Conservation (phyloP, 2,888 invertebrate species). For the Microplitis manilae region DNA sequence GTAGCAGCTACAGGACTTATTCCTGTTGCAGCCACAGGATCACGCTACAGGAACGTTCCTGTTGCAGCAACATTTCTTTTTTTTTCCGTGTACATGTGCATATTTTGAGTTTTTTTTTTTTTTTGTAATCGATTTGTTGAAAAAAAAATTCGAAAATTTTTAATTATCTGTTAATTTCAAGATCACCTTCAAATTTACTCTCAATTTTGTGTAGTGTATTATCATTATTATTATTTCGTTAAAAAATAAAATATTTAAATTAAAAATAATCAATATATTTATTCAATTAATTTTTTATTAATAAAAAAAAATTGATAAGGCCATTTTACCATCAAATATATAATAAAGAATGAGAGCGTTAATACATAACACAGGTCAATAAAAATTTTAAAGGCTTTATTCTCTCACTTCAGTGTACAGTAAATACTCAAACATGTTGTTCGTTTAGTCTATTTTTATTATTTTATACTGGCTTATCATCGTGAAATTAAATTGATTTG, state of each 20-base stretch:
- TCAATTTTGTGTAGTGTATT: too few relatives aligned
- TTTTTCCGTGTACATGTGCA: too few relatives aligned
- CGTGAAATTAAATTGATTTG: constrained; percentile 49
- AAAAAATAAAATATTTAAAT: background rate
- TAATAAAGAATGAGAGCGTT: constrained; percentile 9
- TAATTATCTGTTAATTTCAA: too few relatives aligned
- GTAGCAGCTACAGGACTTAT: too few relatives aligned
- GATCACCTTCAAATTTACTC: too few relatives aligned
- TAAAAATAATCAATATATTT: constrained; percentile 1
- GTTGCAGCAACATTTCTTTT: too few relatives aligned
- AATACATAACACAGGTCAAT: constrained; percentile 9
- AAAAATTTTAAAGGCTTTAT: constrained; percentile 21
- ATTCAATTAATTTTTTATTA: constrained; percentile 13
- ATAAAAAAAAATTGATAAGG: constrained; percentile 18
- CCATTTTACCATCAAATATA: background rate
- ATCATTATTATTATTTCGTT: too few relatives aligned
- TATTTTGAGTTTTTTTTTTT: too few relatives aligned
- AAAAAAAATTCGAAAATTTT: too few relatives aligned
- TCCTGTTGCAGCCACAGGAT: too few relatives aligned
- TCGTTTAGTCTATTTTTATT: constrained; percentile 12
- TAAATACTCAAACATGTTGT: constrained; percentile 4
- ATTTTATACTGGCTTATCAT: constrained; percentile 47
- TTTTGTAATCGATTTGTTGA: too few relatives aligned
- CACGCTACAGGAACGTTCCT: too few relatives aligned
- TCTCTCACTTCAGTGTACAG: constrained; percentile 1